Conservation (phyloP, 2,113 vertebrate species). For the Tylochromis polylepis region DNA sequence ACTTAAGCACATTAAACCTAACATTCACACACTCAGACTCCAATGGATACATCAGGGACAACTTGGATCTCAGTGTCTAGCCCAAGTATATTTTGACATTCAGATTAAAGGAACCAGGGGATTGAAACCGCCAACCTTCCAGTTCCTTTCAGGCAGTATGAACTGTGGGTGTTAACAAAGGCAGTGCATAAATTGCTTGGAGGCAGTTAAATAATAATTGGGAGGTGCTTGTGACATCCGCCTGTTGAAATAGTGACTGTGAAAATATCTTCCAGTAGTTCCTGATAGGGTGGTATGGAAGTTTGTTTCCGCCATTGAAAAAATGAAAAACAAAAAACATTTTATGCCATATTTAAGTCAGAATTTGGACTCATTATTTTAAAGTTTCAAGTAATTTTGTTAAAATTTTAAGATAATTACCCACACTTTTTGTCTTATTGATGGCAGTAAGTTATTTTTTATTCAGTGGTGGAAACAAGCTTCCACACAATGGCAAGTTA, state of each 20-base stretch:
- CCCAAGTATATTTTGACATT: neutral
- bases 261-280: neutral
- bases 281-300: neutral
- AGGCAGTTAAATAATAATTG: neutral
- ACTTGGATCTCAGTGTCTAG: neutral
- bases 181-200: neutral
- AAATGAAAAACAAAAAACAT: neutral
- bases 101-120: accelerated
- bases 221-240: neutral
- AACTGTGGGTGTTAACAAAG: neutral
- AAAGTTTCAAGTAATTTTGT: neutral
- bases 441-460: neutral
- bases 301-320: neutral
- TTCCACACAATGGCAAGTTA: accelerated
- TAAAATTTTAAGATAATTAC: accelerated
- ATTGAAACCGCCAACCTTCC: neutral
- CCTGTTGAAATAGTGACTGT: neutral
- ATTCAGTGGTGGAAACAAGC: neutral
- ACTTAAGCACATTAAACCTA: neutral
- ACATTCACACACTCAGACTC: neutral
- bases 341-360: neutral
- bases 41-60: neutral
- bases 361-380: neutral
- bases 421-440: neutral
- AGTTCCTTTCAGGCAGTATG: neutral